A percentile compares a stretch with the other conserved stretches of the same genome.
Conservation (phyloP, 2,113 vertebrate genomes). For the Philantomba maxwellii region DNA sequence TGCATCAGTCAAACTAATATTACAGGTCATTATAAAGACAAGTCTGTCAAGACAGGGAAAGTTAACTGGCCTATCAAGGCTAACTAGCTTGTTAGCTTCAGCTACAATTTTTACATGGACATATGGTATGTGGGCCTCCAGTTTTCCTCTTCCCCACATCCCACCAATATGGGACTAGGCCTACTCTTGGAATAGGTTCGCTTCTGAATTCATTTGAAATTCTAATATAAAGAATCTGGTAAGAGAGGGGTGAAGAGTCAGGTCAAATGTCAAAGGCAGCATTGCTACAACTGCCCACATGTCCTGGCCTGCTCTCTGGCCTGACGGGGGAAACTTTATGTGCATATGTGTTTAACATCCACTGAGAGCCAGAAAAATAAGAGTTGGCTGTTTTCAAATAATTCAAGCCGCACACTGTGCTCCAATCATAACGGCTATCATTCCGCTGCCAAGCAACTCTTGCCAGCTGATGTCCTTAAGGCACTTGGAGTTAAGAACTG, state of each 20-base stretch:
- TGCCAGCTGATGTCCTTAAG: slow-evolving; percentile 5
- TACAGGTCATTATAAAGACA: neutral
- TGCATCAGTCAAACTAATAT: neutral
- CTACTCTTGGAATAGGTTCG: neutral
- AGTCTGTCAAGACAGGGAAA: neutral
- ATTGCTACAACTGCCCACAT: neutral
- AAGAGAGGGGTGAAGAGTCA: neutral
- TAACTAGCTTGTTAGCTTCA: neutral
- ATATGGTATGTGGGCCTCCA: neutral
- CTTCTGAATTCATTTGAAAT: neutral
- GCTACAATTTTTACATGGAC: neutral
- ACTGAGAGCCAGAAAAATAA: neutral
- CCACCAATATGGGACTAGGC: neutral
- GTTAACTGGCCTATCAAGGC: neutral
- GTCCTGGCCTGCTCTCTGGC: neutral
- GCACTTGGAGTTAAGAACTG: neutral
- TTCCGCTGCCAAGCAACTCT: neutral
- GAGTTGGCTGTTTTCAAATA: neutral
- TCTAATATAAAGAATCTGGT: neutral
- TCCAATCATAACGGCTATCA: neutral
- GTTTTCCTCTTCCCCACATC: neutral
- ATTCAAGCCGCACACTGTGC: neutral
- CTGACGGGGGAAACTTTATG: neutral
- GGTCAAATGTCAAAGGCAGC: neutral
- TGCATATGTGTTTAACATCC: neutral